A percentile compares a stretch with the other conserved stretches of the same genome.
These are phyloP conservation scores for Pachyseris speciosa DNA, from an alignment of 64 coral and sea anemone genomes.

Conservation along the genomic window DNA sequence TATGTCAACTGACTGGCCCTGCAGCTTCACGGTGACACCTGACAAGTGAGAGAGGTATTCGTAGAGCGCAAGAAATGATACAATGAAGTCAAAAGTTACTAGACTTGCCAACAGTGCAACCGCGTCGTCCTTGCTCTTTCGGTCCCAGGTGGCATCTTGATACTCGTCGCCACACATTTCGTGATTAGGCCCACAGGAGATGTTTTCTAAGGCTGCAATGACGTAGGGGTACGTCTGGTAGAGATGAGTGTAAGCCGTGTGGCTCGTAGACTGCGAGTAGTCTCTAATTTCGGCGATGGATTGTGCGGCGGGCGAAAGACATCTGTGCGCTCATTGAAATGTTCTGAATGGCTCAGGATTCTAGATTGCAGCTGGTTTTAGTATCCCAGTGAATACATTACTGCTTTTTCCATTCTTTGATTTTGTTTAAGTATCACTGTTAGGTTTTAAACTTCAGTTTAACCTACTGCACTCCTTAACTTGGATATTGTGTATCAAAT, in stretches of 20 bases:
- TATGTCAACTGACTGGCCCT: conserved; percentile 65
- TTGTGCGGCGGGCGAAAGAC: no score
- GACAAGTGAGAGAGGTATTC: conserved; percentile 70
- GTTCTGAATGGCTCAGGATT: no score
- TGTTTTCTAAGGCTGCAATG: conserved; percentile 62
- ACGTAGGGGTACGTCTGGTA: conserved; percentile 58
- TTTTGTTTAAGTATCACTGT: no score
- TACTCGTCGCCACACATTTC: conserved; percentile 54
- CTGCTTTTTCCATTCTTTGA: no score
- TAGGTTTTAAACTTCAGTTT: no score
- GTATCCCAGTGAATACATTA: no score
- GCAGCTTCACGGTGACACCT: conserved; percentile 75
- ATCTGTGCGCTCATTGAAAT: no score
- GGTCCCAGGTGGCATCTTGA: conserved; percentile 58
- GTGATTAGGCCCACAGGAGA: conserved; percentile 49
- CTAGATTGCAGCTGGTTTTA: no score
- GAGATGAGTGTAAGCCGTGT: conserved; percentile 73
- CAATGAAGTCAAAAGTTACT: conserved; percentile 71
- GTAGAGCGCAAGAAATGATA: conserved; percentile 73
- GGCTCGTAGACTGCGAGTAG: no score
- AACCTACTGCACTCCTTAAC: no score
- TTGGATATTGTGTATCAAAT: no score
- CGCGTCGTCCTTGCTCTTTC: conserved; percentile 80
- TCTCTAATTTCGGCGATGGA: no score
- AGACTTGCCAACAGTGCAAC: conserved; percentile 66